Evolutionary conservation across 53 echinoderm and acorn worm species (phyloP), one percentile per base, ranked within the genome.

Genomic region (Temnopleurus reevesii): DNA sequence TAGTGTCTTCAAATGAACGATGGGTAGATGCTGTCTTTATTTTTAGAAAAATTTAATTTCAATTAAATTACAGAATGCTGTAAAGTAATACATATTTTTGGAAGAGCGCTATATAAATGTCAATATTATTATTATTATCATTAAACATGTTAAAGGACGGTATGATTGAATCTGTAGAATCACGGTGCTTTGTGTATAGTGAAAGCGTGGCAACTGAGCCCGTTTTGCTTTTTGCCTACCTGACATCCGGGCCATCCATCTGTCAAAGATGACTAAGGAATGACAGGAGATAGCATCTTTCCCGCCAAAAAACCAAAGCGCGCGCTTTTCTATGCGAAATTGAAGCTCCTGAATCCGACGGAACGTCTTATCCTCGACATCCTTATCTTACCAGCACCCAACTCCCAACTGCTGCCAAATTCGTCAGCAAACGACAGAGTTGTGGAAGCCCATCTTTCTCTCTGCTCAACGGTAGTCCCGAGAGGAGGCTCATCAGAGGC

Each of bases 261-360:
- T 49, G 83, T 83, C 83, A 83, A 55, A 55, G 83, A 55, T 83
- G 83, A 83, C 83, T 83, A 83, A 83, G 49, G 83, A 55, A 55
- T 83, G 83, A 83, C 55, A 83, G 57, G 83, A 83, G 83, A 83
- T 83, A 83, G 83, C 60, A 85, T 85, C 85, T 85, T 85, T 85
- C 85, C 85, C 83, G 85, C 85, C 60, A 59, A 84, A 85, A 59
- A 84, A 85, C 59, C 85, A 59, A 24, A 55, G 23, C 83, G 35
- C 55, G 57, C 30, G 83, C 54, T 55, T 56, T 36, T 83, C 83
- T 33, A 55, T 34, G 41, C 85, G 85, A 85, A 85, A 85, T 85
- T 44, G 59, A 60, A 85, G 57, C 85, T 61, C 24, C 29, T 18
- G 60, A 59, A 38, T 85, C 60, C 85, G 24, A 61, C 85, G 85